Percentiles rank a stretch among this genome's conserved stretches.
These are phyloP conservation scores for Helleia helle DNA, from an alignment of 2,888 invertebrate genomes.

Conservation along the genomic window DNA sequence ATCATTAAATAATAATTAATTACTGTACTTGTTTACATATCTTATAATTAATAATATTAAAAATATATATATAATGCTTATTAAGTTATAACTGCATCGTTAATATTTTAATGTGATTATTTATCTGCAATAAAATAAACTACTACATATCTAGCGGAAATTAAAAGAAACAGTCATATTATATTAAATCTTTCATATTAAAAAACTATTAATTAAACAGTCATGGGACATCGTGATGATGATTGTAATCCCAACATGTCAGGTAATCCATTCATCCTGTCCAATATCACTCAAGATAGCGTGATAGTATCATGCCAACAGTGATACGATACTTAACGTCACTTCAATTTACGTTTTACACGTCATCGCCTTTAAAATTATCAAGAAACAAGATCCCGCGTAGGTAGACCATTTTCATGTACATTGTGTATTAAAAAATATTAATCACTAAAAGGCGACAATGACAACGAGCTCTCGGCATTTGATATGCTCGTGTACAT, in stretches of 20 bases:
- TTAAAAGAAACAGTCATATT: too few relatives aligned
- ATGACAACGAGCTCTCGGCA: slow-evolving; percentile 1
- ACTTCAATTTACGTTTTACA: slow-evolving; percentile 21
- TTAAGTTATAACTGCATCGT: too few relatives aligned
- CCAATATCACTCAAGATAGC: slow-evolving; percentile 14
- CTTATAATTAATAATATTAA: too few relatives aligned
- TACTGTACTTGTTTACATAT: too few relatives aligned
- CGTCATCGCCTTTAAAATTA: slow-evolving; percentile 26
- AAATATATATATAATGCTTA: too few relatives aligned
- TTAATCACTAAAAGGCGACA: slow-evolving; percentile 13
- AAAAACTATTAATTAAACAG: too few relatives aligned
- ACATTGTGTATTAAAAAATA: slow-evolving; percentile 12
- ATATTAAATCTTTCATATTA: too few relatives aligned
- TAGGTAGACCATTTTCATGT: slow-evolving; percentile 16
- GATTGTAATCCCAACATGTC: neutral
- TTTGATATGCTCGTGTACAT: slow-evolving; percentile 3
- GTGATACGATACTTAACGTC: slow-evolving; percentile 17
- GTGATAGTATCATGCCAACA: slow-evolving; percentile 19
- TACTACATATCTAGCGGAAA: too few relatives aligned
- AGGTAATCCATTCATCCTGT: slow-evolving; percentile 4
- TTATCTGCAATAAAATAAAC: too few relatives aligned
- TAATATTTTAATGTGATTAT: too few relatives aligned
- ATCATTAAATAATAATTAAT: too few relatives aligned
- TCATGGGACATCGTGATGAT: neutral
- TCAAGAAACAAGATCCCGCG: slow-evolving; percentile 26